Evolutionary conservation across 2,113 vertebrate species (phyloP), one percentile per base, ranked within the genome.

Genomic region (Nymphicus hollandicus): DNA sequence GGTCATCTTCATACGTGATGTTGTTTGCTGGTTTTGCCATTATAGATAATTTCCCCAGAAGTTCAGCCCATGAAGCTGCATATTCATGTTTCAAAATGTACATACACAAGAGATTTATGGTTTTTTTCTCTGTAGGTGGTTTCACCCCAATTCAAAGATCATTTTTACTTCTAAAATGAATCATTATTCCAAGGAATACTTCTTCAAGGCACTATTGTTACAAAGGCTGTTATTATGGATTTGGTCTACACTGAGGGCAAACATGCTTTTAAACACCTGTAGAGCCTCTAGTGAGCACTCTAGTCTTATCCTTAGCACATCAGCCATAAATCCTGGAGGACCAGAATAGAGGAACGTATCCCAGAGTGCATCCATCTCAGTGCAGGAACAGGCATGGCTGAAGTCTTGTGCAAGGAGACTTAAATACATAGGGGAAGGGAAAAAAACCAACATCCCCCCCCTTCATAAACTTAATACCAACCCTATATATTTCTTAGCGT

Each of bases 371-470:
- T 1, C 25, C 7, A 3, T 16, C 58, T 83, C 65, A 9, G 8
- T 73, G 66, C 1, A 1, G 47, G 17, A 15, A 44, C 16, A 35
- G 41, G 13, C 61, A 7, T 7, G 33, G 63, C 39, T 89, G 33
- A 84, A 25, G 7, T 12, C n/a, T 64, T 53, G 18, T 43, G 41
- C 6, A n/a, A 53, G 39, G 63, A 25, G 76, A 83, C 86, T 17
- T 11, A 80, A 89, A 81, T 13, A 56, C 4, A 5, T 8, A 3
- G 29, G 7, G 5, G 7, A 19, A 52, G 33, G 7, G 6, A 44
- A 52, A 64, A 66, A 28, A 31, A 2, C 16, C 7, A 25, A 13
- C 6, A 70, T 23, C 46, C 2, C 14, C 35, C 0, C 1, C 5
- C 29, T 63, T 44, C 12, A 53, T 58, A 27, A 74, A 17, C 6